Conservation (phyloP, 2,797 vertebrate genomes). For the Rhyacichthys aspro region DNA sequence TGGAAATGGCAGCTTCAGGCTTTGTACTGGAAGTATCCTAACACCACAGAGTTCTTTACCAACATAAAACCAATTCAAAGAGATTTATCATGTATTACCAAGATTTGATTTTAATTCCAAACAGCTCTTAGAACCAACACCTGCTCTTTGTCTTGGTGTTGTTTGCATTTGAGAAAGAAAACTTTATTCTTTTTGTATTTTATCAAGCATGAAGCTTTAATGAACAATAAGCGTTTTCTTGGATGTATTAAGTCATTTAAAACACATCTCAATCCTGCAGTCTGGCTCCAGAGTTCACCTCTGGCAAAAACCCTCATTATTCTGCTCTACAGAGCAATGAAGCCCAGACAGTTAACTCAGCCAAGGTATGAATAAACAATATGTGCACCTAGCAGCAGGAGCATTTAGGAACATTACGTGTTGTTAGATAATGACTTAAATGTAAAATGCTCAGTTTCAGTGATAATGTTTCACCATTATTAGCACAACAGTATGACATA, state of each 20-base stretch:
- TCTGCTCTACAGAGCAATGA: conserved; percentile 27
- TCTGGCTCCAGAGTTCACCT: conserved; percentile 34
- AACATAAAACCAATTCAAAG: too few relatives aligned
- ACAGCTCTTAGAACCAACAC: background rate
- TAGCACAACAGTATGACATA: too few relatives aligned
- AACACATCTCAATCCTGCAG: conserved; percentile 24
- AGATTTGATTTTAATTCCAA: background rate
- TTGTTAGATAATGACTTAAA: background rate
- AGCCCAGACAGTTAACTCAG: conserved; percentile 15
- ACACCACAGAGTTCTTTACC: too few relatives aligned
- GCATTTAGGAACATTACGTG: conserved; percentile 2
- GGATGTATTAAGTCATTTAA: conserved; percentile 33
- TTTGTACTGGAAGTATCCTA: conserved; percentile 6
- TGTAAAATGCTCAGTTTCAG: background rate
- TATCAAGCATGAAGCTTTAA: conserved; percentile 29
- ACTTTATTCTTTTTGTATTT: background rate
- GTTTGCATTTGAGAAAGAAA: conserved; percentile 9
- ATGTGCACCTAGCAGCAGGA: conserved; percentile 8
- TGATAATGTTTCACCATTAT: too few relatives aligned
- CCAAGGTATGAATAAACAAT: conserved; percentile 30
- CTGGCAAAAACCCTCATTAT: conserved; percentile 45
- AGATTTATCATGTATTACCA: too few relatives aligned
- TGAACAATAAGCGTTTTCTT: conserved; percentile 29
- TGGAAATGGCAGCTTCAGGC: conserved; percentile 16
- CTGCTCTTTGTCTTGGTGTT: background rate